phyloP scores from a whole-genome alignment of 2,797 vertebrate genomes.

The Macropodus opercularis region DNA sequence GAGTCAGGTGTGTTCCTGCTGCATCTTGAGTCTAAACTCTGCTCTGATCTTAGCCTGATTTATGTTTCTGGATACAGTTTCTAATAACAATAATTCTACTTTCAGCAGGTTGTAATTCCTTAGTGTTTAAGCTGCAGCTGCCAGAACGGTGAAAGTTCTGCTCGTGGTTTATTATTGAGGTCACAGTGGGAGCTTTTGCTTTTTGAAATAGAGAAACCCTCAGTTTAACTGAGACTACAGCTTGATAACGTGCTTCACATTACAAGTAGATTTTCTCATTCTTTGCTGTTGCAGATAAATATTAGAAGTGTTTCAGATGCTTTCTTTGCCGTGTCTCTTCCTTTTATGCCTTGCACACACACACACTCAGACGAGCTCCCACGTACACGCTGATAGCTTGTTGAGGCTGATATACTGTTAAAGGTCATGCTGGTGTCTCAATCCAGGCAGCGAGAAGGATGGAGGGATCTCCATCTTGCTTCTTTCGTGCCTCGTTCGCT shows the following conservation, averaged over 20 bases:
- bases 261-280: too few relatives aligned
- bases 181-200: too few relatives aligned
- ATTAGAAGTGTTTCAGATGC: too few relatives aligned
- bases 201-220: neutral
- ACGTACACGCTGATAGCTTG: conserved; percentile 43
- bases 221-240: neutral
- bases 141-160: too few relatives aligned
- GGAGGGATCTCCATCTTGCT: conserved; percentile 49
- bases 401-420: conserved; percentile 57
- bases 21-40: conserved; percentile 24
- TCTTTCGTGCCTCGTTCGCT: conserved; percentile 26
- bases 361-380: conserved; percentile 30
- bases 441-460: conserved; percentile 59
- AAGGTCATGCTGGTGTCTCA: conserved; percentile 61
- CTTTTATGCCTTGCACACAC: too few relatives aligned
- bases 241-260: too few relatives aligned
- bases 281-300: neutral
- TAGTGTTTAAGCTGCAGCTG: too few relatives aligned
- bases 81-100: too few relatives aligned
- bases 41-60: conserved; percentile 43
- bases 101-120: too few relatives aligned
- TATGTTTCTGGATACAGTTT: conserved; percentile 24
- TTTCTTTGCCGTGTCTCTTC: neutral
- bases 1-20: conserved; percentile 36
- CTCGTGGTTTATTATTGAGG: too few relatives aligned